Evolutionary conservation across 2,113 vertebrate genomes (phyloP).

Genomic region (Lophotis ruficrista): DNA sequence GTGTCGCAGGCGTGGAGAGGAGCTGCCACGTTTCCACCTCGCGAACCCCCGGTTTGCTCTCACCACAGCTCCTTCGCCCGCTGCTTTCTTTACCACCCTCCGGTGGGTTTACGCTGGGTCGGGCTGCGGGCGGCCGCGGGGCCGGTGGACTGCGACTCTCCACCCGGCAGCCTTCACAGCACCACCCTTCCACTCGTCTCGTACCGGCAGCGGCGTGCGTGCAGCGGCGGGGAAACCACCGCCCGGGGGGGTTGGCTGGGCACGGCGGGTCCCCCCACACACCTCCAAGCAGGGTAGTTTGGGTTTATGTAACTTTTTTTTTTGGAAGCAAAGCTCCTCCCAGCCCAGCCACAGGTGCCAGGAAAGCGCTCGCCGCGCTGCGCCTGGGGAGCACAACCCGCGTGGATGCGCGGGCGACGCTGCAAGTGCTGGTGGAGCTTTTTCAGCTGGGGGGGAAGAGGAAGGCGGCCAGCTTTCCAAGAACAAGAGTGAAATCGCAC

Average conservation of each 20-base stretch:
- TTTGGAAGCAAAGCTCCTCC: not conserved
- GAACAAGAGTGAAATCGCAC: rapidly evolving
- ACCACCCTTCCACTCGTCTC: too few relatives aligned
- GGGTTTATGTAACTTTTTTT: not conserved
- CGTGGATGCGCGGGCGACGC: not conserved
- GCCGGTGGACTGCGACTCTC: not conserved
- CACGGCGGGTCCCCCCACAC: rapidly evolving
- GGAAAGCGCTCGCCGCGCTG: rapidly evolving
- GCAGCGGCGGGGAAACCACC: not conserved
- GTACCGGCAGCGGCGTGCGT: too few relatives aligned
- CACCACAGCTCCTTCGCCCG: not conserved
- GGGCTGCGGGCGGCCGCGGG: rapidly evolving
- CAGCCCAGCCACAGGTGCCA: rapidly evolving
- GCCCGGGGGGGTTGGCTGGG: rapidly evolving
- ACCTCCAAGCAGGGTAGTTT: too few relatives aligned
- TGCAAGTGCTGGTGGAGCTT: too few relatives aligned
- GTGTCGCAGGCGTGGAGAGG: not conserved
- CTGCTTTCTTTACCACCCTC: not conserved
- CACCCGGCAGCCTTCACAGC: not conserved
- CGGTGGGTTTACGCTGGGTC: too few relatives aligned
- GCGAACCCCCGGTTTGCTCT: not conserved
- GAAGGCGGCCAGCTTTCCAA: not conserved
- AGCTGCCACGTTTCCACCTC: not conserved
- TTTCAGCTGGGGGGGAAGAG: not conserved
- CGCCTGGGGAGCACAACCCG: rapidly evolving